Evolutionary conservation across 2,888 invertebrate species (phyloP).

Genomic region (Panorpa germanica): DNA sequence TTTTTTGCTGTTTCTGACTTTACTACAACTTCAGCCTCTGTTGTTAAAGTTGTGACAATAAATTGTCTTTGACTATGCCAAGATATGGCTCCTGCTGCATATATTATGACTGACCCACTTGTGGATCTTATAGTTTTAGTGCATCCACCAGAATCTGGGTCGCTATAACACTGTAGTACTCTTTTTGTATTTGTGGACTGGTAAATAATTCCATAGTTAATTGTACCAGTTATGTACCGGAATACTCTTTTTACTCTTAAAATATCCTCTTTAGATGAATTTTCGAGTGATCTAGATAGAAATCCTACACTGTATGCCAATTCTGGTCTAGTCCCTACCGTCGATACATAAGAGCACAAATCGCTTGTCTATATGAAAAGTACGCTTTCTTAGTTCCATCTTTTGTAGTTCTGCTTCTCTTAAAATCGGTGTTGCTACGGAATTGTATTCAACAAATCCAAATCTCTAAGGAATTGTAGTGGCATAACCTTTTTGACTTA

Average conservation of each 20-base stretch:
- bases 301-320: slow-evolving; percentile 16
- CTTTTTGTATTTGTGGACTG: slow-evolving; percentile 6
- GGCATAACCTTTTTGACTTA: no score
- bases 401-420: no score
- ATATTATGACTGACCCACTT: slow-evolving; percentile 14
- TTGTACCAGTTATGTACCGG: slow-evolving; percentile 15
- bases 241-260: slow-evolving; percentile 16
- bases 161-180: slow-evolving; percentile 15
- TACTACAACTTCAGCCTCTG: no score
- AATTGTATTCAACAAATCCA: no score
- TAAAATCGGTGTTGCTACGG: no score
- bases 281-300: slow-evolving; percentile 13
- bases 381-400: no score
- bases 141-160: slow-evolving; percentile 19
- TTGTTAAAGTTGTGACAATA: slow-evolving; percentile 17
- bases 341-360: slow-evolving; percentile 17
- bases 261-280: slow-evolving; percentile 15
- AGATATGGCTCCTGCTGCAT: slow-evolving; percentile 13
- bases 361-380: slow-evolving; percentile 14
- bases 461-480: no score
- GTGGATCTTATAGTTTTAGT: slow-evolving; percentile 16
- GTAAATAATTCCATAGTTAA: slow-evolving; percentile 14
- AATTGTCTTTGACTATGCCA: slow-evolving; percentile 16
- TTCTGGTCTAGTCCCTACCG: slow-evolving; percentile 15
- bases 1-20: no score